phyloP scores from a whole-genome alignment of 1,140 invertebrate genomes.

The Drosophila guanche region DNA sequence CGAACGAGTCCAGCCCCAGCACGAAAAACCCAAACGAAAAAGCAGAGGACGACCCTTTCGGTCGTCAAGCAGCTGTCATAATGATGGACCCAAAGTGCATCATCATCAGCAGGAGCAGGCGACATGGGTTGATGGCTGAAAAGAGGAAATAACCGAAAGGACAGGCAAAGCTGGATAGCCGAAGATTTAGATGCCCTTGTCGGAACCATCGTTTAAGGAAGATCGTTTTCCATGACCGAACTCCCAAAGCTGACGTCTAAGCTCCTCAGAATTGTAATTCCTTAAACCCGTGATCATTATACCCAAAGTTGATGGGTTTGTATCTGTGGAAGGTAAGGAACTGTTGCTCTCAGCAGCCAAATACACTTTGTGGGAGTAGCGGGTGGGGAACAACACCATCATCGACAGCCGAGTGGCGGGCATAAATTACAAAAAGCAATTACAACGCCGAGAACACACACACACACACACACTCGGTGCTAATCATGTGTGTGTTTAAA shows the following conservation, averaged over 20 bases:
- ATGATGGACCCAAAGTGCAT: slow-evolving; percentile 77
- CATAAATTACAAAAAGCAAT: slow-evolving; percentile 81
- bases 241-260: no score
- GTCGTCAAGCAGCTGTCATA: slow-evolving; percentile 80
- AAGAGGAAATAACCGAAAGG: background rate
- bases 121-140: slow-evolving; percentile 8
- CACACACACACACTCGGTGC: slow-evolving; percentile 34
- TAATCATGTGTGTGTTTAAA: slow-evolving; percentile 55
- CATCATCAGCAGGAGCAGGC: slow-evolving; percentile 40
- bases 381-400: slow-evolving; percentile 1
- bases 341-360: no score
- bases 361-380: no score
- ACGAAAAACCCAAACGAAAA: slow-evolving; percentile 15
- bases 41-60: slow-evolving; percentile 42
- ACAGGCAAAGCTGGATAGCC: background rate
- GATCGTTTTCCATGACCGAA: no score
- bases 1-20: slow-evolving; percentile 18
- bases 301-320: no score
- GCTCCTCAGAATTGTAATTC: no score
- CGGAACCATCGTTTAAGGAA: no score
- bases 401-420: slow-evolving; percentile 39
- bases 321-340: no score
- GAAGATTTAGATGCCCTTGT: no score
- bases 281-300: no score
- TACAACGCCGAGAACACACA: slow-evolving; percentile 72